phyloP scores from a whole-genome alignment of 2,113 vertebrate species.

The Leptosomus discolor region DNA sequence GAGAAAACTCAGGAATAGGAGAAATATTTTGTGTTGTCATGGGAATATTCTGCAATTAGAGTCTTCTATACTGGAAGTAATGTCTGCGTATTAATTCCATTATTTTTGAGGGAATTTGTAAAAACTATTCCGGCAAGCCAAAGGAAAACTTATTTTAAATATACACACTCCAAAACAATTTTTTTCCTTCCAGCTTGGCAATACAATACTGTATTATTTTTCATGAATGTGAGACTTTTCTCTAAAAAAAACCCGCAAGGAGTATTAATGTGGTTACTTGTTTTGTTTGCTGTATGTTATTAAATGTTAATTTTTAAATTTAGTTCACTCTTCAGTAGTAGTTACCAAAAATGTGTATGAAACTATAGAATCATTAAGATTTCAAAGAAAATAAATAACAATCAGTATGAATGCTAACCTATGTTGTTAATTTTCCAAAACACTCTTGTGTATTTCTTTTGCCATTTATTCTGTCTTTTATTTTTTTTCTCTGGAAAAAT shows the following conservation, averaged over 20 bases:
- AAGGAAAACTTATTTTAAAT: neutral
- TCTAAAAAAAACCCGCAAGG: neutral
- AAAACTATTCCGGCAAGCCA: neutral
- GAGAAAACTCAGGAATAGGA: neutral
- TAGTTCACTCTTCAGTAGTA: neutral
- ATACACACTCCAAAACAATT: fast-evolving
- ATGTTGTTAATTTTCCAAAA: neutral
- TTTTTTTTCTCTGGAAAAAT: neutral
- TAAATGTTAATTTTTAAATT: neutral
- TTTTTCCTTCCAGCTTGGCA: neutral
- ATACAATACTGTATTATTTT: neutral
- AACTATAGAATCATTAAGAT: neutral
- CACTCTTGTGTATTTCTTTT: neutral
- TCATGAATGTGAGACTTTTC: neutral
- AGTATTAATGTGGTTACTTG: neutral
- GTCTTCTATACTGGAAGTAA: neutral
- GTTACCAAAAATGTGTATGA: neutral
- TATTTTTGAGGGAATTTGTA: neutral
- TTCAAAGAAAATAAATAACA: neutral
- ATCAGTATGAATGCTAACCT: neutral
- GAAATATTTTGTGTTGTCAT: neutral
- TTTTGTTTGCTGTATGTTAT: neutral
- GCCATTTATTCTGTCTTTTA: neutral
- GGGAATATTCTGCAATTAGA: neutral
- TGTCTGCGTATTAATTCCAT: neutral